Percentiles rank a stretch among this genome's conserved stretches.
Evolutionary conservation across 2,797 vertebrate genomes (phyloP).

Genomic region (Ispidina picta): DNA sequence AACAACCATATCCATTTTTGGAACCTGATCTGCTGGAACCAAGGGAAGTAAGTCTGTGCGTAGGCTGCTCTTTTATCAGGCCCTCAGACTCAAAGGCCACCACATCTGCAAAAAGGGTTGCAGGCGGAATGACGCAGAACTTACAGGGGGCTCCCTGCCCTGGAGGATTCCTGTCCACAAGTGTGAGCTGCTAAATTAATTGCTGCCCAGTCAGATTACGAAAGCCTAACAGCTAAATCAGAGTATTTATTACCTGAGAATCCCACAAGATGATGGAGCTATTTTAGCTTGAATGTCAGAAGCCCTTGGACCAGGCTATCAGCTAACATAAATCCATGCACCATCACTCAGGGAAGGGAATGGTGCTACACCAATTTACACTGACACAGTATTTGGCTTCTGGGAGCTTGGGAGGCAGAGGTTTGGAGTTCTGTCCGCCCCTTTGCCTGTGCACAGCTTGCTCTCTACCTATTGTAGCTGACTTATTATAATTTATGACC

Average conservation of each 20-base stretch:
- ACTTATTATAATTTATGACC: not conserved
- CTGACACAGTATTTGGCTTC: not conserved
- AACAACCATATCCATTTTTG: conserved; percentile 41
- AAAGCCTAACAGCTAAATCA: not conserved
- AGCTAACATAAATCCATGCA: not conserved
- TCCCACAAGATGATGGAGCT: not conserved
- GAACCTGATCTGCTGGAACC: conserved; percentile 51
- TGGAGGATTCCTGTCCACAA: conserved; percentile 30
- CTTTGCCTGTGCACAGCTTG: fast-evolving
- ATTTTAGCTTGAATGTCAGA: not conserved
- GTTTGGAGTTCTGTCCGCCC: not conserved
- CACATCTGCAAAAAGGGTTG: conserved; percentile 29
- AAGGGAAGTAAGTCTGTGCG: not conserved
- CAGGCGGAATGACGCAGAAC: conserved; percentile 6
- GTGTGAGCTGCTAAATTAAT: conserved; percentile 4
- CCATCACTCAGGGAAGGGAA: not conserved
- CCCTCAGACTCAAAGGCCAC: not conserved
- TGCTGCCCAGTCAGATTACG: not conserved
- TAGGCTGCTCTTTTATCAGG: conserved; percentile 50
- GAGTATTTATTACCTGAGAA: not conserved
- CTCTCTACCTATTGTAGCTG: not conserved
- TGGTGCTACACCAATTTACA: not conserved
- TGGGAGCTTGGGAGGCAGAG: not conserved
- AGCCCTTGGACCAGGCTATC: not conserved
- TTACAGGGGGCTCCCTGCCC: not conserved